phyloP scores from a whole-genome alignment of 1,140 invertebrate genomes.

The Cotesia typhae region DNA sequence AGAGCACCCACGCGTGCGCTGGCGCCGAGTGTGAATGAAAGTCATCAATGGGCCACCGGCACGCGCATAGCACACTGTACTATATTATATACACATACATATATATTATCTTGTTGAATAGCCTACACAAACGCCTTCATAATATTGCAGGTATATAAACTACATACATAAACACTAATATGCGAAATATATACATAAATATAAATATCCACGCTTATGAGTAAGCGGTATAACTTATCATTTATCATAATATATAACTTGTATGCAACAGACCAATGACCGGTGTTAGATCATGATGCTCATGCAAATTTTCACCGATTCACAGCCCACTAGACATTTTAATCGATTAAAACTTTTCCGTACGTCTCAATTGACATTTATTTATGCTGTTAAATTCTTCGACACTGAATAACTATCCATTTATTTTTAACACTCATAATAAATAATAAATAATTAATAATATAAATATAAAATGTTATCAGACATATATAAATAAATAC shows the following conservation, averaged over 20 bases:
- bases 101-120: constrained; percentile 28
- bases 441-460: no score
- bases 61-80: constrained; percentile 20
- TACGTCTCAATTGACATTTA: constrained; percentile 9
- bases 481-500: no score
- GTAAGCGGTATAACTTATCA: constrained; percentile 23
- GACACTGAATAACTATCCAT: not conserved
- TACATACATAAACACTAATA: not conserved
- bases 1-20: constrained; percentile 35
- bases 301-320: constrained; percentile 12
- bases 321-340: not conserved
- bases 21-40: constrained; percentile 47
- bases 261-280: not conserved
- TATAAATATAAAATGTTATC: no score
- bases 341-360: constrained; percentile 4
- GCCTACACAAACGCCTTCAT: constrained; percentile 27
- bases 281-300: not conserved
- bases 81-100: not conserved
- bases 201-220: constrained; percentile 1
- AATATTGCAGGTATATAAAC: constrained; percentile 12
- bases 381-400: not conserved
- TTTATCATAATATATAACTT: not conserved
- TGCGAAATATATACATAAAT: constrained; percentile 1
- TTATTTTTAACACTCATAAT: no score
- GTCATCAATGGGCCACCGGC: constrained; percentile 40